A percentile compares a stretch with the other conserved stretches of the same genome.
Evolutionary conservation across 23 tunicate species (phyloP).

Genomic region (Halocynthia aurantium): DNA sequence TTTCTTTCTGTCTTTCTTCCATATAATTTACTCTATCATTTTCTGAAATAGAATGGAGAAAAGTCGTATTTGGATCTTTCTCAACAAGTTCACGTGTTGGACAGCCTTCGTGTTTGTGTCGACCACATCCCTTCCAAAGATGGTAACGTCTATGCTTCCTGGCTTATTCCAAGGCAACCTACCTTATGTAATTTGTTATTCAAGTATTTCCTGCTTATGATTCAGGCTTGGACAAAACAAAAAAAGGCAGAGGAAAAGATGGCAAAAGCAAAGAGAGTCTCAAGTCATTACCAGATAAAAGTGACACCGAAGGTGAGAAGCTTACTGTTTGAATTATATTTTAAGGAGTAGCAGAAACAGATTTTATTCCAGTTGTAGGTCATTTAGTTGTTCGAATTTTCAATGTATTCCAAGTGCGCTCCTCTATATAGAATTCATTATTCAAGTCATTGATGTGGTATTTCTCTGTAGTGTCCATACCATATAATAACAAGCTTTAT

Average conservation of each 20-base stretch:
- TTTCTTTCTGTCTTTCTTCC: no score
- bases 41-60: slow-evolving; percentile 31
- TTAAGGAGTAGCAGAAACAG: not conserved
- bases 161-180: no score
- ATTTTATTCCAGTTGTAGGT: not conserved
- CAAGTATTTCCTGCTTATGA: no score
- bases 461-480: no score
- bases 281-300: slow-evolving; percentile 16
- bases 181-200: no score
- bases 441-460: no score
- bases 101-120: slow-evolving; percentile 42
- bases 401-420: no score
- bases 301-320: slow-evolving; percentile 35
- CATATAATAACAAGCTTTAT: no score
- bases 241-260: not conserved
- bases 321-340: not conserved
- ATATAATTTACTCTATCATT: not conserved
- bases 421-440: no score
- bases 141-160: not conserved
- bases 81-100: slow-evolving; percentile 61
- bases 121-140: slow-evolving; percentile 17
- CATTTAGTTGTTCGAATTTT: no score
- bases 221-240: slow-evolving; percentile 7
- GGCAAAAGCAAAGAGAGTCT: not conserved
- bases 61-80: slow-evolving; percentile 22